Percentiles rank a stretch among this genome's conserved stretches.
Evolutionary conservation across 2,797 vertebrate species (phyloP).

Genomic region (Danio albolineatus): DNA sequence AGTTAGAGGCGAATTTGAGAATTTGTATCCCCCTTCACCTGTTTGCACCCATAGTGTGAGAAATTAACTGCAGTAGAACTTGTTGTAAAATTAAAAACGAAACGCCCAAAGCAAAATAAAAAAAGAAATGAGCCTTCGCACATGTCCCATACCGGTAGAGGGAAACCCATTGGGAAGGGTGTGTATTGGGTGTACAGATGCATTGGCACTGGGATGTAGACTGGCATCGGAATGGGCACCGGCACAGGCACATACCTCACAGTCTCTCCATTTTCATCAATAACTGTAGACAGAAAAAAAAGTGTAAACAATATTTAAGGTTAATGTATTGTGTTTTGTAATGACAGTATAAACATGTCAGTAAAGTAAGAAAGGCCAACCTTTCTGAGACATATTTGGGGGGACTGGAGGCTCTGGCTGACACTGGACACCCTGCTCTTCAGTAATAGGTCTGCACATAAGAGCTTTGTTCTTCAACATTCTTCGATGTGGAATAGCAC

Average conservation of each 20-base stretch:
- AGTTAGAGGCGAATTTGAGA: too few relatives aligned
- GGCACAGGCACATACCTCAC: conserved; percentile 84
- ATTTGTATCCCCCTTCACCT: too few relatives aligned
- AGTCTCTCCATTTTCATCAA: conserved; percentile 72
- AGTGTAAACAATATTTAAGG: neutral
- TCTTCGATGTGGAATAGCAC: conserved; percentile 78
- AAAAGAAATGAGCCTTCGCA: neutral
- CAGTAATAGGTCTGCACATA: conserved; percentile 93
- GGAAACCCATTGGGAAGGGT: conserved; percentile 87
- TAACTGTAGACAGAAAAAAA: conserved; percentile 39
- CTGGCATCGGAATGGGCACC: conserved; percentile 83
- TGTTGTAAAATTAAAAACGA: too few relatives aligned
- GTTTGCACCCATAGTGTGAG: too few relatives aligned
- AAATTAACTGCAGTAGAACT: too few relatives aligned
- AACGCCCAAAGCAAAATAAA: too few relatives aligned
- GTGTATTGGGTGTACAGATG: conserved; percentile 93
- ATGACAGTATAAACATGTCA: neutral
- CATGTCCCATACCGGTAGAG: conserved; percentile 83
- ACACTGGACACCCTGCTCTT: conserved; percentile 91
- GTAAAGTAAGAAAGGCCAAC: neutral
- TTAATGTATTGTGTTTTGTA: neutral
- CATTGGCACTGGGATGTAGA: conserved; percentile 95
- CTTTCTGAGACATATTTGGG: conserved; percentile 38
- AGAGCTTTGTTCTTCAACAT: conserved; percentile 97
- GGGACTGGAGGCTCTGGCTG: conserved; percentile 77